Evolutionary conservation across 2,888 invertebrate genomes (phyloP), one percentile per base, ranked within the genome.

Genomic region (Sisyra terminalis): DNA sequence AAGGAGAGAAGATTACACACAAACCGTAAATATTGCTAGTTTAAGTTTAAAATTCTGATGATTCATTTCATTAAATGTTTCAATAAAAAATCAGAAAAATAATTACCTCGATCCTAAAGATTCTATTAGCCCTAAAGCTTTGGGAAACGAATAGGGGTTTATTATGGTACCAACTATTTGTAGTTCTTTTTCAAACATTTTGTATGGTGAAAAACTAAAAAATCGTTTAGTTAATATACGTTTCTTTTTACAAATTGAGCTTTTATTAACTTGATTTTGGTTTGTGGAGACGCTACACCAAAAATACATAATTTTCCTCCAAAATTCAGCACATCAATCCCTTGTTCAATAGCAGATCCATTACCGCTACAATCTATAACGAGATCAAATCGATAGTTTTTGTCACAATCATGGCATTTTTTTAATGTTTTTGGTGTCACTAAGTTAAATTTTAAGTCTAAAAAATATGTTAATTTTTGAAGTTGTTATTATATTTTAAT

Each of bases 101-200:
- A 24, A 24, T 50, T 51, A 71, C 70, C 68, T 68, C 49, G 64
- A 62, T 0, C 75, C 71, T 72, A 81, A 71, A 2, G 78, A 71
- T 47, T 70, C 69, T 2, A 80, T 57, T 50, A 77, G 61, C 1
- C 70, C 68, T 8, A 81, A 55, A 1, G 77, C 74, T 50, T 71
- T 78, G 0, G 70, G 70, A 57, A 79, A 79, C 14, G 71, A 70
- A 54, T 66, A 78, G 0, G 78, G 79, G 53, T 81, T 81, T 44
- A 80, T 73, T 49, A 73, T 73, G 0, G 76, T 73, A 0, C 77
- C 80, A 30, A 74, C 59, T 4, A 81, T 60, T 0, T 69, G 72
- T 45, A 77, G 41, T 55, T 82, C 81, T 49, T 75, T 78, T 52
- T 65, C 60, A 55, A 70, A 78, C 16, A 80, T 63, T 46, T 73